Evolutionary conservation across 1,140 invertebrate species (phyloP), one percentile per base, ranked within the genome.

Genomic region (Zelostemma sp.): DNA sequence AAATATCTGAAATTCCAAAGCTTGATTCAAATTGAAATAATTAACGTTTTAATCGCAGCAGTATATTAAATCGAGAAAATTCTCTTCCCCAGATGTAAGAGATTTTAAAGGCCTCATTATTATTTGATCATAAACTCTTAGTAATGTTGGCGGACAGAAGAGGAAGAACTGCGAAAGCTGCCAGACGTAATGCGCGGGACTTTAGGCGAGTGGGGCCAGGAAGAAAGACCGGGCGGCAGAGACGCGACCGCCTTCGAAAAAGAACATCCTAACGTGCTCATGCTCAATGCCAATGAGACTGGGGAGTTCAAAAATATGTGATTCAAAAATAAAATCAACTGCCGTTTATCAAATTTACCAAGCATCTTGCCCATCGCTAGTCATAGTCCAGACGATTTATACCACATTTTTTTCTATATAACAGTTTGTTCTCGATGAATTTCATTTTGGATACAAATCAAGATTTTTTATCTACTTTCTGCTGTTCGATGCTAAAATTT

Each of bases 221-320:
- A 90, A 68, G 90, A 92, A 76, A 80, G 91, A 35, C 88, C 89
- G 50, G 85, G 85, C 46, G 82, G 83, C 35, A 83, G 90, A 66
- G 90, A 91, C 66, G 91, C 91, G 9, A 92, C 90, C 2, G 88
- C 91, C 46, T 93, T 93, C 73, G 91, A 92, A 81, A 91, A 89
- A 71, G 91, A 93, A 80, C 92, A 93, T 86, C 91, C 91, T 6
- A 92, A 93, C 79, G 92, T 93, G 76, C 85, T 93, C 1, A 88
- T 93, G 88, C 80, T 93, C 43, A 91, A 91, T 79, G 88, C 88
- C 49, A 91, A 91, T 72, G 85, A 85, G 8, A 84, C 82, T 21
- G 91, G 90, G 28, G 89, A 91, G 83, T 93, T 93, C 81, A 87
- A 92, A 79, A 91, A 93, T 78, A 92, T 93, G 92, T 93, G 8